A percentile compares a stretch with the other conserved stretches of the same genome.
phyloP scores from a whole-genome alignment of 2,113 vertebrate species.

The Nesogale talazaci region DNA sequence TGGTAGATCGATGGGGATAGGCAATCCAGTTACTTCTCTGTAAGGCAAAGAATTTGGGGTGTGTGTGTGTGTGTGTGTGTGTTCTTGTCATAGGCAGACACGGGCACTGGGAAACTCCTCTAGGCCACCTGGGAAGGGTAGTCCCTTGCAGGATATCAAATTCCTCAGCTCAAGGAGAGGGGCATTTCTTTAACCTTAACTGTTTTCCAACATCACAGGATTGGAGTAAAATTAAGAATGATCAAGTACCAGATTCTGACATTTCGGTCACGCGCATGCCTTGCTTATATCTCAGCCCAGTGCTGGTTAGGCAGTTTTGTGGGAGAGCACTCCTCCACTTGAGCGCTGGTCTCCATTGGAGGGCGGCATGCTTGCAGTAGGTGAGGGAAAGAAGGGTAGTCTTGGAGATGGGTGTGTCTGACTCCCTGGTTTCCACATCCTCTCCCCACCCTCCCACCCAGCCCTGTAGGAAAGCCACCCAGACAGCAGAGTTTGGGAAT shows the following conservation, averaged over 20 bases:
- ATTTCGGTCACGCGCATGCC: constrained; percentile 16
- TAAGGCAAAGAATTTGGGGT: background rate
- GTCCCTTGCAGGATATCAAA: background rate
- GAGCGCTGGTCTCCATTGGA: constrained; percentile 14
- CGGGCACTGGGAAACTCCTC: background rate
- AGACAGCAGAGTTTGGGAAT: background rate
- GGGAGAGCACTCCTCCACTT: background rate
- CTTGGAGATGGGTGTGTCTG: background rate
- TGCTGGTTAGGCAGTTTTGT: background rate
- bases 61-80: background rate
- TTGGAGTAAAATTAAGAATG: background rate
- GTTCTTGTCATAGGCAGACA: background rate
- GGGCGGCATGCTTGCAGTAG: background rate
- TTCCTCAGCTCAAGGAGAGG: background rate
- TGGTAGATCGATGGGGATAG: background rate
- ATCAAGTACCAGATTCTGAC: background rate
- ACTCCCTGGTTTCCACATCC: background rate
- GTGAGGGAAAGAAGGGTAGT: background rate
- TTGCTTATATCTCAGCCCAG: background rate
- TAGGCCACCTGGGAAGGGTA: background rate
- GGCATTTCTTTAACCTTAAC: background rate
- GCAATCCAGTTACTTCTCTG: background rate
- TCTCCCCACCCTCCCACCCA: too few species aligned
- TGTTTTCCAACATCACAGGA: background rate
- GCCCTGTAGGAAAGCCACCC: background rate